Base-by-base conservation (phyloP, 2,113 vertebrate species). In the Chiloscyllium plagiosum region DNA sequence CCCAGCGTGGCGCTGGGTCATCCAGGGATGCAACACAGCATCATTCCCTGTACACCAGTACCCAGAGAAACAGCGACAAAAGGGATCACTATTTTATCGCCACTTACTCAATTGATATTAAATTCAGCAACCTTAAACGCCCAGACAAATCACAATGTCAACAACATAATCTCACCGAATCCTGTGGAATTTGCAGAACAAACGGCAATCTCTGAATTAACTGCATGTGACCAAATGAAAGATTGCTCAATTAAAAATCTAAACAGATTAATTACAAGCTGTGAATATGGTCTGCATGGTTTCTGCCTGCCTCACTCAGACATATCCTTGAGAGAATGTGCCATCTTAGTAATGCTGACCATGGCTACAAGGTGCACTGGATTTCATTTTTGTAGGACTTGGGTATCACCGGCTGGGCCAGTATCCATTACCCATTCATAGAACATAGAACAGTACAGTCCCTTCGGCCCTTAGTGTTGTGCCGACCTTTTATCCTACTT, bases 251-350 rank as follows among this genome's bases (percentile, higher is more conserved):
- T 90, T 90, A 90, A 90, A 76, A 61, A 90, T 61, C 33, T 61
- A 90, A 90, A 90, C 26, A 50, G 87, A 90, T 90, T 90, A 90
- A 90, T 90, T 90, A 90, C 56, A 90, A 61, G 61, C 15, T 61
- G 24, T 3, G 26, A 90, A 61, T 90, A 65, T 61, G 50, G 33
- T 90, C 52, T 61, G 86, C 52, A 29, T 52, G 5, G 50, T 29
- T 90, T 90, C 52, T 33, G 15, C 26, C 52, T 24, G 10, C 13
- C 52, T 33, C 26, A 3, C 52, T n/a, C 29, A 33, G 24, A 90
- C 29, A 90, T 26, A 90, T 33, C 33, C 50, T 61, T 61, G 2
- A 61, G 50, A 33, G 50, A 29, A 29, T 12, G 29, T n/a, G 52
- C 15, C 52, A 19, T 15, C 87, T 90, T 37, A 83, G 37, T 4